phyloP scores from a whole-genome alignment of 1,140 invertebrate genomes.

The Anastrepha obliqua region DNA sequence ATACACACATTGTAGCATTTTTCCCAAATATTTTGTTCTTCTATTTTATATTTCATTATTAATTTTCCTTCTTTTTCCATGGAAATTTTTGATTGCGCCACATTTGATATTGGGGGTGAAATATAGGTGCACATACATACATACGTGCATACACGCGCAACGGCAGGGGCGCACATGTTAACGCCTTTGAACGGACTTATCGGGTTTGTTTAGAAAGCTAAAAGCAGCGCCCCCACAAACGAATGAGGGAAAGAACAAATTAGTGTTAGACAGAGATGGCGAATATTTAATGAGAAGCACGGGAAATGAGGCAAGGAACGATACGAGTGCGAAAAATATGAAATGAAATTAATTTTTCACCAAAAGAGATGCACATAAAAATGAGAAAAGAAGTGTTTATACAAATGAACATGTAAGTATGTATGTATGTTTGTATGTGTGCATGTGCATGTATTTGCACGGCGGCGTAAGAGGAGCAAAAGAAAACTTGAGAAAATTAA shows the following conservation, averaged over 20 bases:
- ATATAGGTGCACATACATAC: conserved; percentile 45
- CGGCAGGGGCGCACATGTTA: conserved; percentile 46
- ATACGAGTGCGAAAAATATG: conserved; percentile 56
- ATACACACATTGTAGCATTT: neutral
- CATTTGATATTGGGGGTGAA: conserved; percentile 40
- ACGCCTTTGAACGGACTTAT: conserved; percentile 37
- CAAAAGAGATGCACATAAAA: conserved; percentile 33
- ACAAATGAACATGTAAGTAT: neutral
- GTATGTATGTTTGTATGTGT: neutral
- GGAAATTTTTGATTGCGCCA: conserved; percentile 50
- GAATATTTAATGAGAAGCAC: conserved; percentile 7
- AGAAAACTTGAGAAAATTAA: conserved; percentile 29
- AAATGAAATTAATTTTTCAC: conserved; percentile 57
- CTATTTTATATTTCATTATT: conserved; percentile 54
- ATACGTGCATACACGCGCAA: conserved; percentile 41
- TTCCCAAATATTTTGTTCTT: neutral
- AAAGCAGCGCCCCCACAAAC: neutral
- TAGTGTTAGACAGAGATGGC: conserved; percentile 46
- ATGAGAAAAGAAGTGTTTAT: conserved; percentile 4
- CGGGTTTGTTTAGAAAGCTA: neutral
- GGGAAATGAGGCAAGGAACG: neutral
- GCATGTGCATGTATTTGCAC: neutral
- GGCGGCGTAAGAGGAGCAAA: neutral
- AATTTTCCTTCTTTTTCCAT: conserved; percentile 30
- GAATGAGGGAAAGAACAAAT: conserved; percentile 22